Conservation (phyloP, 2,797 vertebrate genomes). For the Clamator glandarius region DNA sequence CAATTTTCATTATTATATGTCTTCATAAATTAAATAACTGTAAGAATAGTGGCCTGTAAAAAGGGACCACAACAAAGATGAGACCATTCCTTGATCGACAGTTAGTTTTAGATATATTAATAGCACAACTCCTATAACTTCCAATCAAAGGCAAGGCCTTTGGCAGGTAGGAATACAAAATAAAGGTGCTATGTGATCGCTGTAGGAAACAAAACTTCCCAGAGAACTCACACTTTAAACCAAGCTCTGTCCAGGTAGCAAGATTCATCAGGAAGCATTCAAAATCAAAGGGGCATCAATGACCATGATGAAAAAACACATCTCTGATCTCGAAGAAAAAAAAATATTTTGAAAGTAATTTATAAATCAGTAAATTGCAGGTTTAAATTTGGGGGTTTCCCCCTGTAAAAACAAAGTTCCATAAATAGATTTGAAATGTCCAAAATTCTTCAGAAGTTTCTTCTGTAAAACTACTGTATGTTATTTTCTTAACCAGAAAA, state of each 20-base stretch:
- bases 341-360: not conserved
- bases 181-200: not conserved
- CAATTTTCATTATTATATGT: not conserved
- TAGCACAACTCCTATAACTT: not conserved
- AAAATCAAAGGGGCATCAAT: not conserved
- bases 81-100: not conserved
- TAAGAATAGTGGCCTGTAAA: not conserved
- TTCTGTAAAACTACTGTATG: no score
- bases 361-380: not conserved
- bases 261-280: not conserved
- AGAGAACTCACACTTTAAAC: not conserved
- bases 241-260: not conserved
- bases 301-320: not conserved
- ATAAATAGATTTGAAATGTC: not conserved
- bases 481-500: no score
- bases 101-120: not conserved
- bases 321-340: not conserved
- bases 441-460: not conserved
- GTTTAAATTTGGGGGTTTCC: not conserved
- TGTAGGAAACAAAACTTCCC: not conserved
- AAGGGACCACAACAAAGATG: not conserved
- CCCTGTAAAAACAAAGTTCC: not conserved
- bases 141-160: not conserved
- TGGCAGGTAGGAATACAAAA: not conserved
- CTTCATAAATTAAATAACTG: not conserved